A percentile compares a stretch with the other conserved stretches of the same genome.
Evolutionary conservation across 2,797 vertebrate genomes (phyloP).

Genomic region (Urosaurus nigricauda): DNA sequence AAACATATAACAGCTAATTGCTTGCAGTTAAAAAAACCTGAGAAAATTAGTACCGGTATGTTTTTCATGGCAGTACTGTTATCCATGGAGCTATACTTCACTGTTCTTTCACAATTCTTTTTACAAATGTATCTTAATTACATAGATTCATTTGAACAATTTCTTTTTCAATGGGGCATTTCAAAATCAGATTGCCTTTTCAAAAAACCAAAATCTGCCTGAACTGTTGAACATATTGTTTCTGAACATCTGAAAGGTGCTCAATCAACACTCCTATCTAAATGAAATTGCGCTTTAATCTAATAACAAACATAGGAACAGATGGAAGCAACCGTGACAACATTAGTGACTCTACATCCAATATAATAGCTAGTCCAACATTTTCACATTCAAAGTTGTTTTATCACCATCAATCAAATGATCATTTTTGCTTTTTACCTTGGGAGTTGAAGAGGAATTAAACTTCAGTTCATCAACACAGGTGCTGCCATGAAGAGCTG

Average conservation of each 20-base stretch:
- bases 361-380: conserved; percentile 4
- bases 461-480: conserved; percentile 83
- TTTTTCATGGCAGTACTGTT: conserved; percentile 24
- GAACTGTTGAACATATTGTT: conserved; percentile 5
- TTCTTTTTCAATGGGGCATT: conserved; percentile 2
- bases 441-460: conserved; percentile 79
- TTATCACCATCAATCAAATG: conserved; percentile 45
- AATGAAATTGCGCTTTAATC: conserved; percentile 47
- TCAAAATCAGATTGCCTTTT: conserved; percentile 25
- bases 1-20: conserved; percentile 10
- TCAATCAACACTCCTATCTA: conserved; percentile 15
- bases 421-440: conserved; percentile 81
- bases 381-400: conserved; percentile 26
- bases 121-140: conserved; percentile 11
- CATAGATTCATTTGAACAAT: conserved; percentile 25
- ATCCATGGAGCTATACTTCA: not conserved
- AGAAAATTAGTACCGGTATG: not conserved
- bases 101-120: conserved; percentile 33
- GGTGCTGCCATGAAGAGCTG: conserved; percentile 85
- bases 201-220: conserved; percentile 37
- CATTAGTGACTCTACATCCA: conserved; percentile 19
- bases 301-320: conserved; percentile 17
- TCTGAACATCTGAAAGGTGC: conserved; percentile 17
- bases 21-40: conserved; percentile 9
- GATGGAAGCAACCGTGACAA: conserved; percentile 43